These are phyloP conservation scores for Pseudomyrmex pallidus DNA, from an alignment of 1,140 invertebrate species.

Conservation along the genomic window DNA sequence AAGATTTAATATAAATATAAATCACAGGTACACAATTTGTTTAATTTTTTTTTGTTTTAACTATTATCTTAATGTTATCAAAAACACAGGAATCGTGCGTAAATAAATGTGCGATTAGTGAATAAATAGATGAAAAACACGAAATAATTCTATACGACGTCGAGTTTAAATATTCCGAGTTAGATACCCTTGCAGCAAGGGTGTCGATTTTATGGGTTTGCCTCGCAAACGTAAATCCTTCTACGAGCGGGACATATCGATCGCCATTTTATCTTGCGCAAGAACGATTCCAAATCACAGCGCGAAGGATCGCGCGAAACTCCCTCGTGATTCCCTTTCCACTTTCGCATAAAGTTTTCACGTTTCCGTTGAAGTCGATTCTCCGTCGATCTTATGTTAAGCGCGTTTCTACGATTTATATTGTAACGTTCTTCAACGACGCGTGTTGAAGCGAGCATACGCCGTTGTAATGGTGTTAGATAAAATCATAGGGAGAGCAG, in stretches of 20 bases:
- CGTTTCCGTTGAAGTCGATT: slow-evolving; percentile 21
- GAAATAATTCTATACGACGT: not conserved
- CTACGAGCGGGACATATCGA: slow-evolving; percentile 59
- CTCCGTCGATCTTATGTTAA: slow-evolving; percentile 31
- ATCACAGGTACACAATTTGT: too few relatives aligned
- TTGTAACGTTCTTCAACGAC: slow-evolving; percentile 27
- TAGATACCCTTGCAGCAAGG: not conserved
- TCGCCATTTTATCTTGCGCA: slow-evolving; percentile 64
- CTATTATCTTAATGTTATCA: too few relatives aligned
- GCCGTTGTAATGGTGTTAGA: too few relatives aligned
- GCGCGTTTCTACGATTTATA: not conserved
- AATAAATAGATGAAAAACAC: not conserved
- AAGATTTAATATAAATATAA: not conserved
- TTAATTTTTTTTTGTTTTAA: too few relatives aligned
- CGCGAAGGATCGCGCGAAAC: slow-evolving; percentile 47
- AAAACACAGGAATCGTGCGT: too few relatives aligned
- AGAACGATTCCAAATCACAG: slow-evolving; percentile 65
- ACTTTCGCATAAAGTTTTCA: slow-evolving; percentile 61
- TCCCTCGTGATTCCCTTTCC: slow-evolving; percentile 44
- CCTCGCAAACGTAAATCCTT: slow-evolving; percentile 64
- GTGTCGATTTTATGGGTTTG: slow-evolving; percentile 49
- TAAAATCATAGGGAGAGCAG: too few relatives aligned
- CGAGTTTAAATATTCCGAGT: slow-evolving; percentile 52
- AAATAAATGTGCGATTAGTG: not conserved
- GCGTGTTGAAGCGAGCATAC: not conserved